These are phyloP conservation scores for Hippocampus guttulatus DNA, from an alignment of 2,113 vertebrate genomes.

Conservation along the genomic window DNA sequence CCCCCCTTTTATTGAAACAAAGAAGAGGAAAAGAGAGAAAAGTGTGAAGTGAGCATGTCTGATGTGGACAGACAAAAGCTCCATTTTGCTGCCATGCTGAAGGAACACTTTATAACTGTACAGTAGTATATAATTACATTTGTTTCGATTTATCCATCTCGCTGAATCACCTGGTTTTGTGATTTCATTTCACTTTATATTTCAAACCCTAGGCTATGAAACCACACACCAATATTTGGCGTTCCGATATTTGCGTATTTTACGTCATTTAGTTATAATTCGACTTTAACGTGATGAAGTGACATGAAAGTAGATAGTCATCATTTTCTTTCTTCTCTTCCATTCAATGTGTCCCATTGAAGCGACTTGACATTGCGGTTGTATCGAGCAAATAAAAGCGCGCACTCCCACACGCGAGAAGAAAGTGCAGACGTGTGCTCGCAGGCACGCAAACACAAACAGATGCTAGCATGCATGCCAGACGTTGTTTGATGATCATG, in stretches of 20 bases:
- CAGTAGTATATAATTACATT: neutral
- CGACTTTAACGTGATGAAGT: neutral
- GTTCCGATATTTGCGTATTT: neutral
- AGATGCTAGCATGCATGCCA: slow-evolving; percentile 37
- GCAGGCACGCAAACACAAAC: slow-evolving; percentile 14
- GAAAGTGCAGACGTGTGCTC: slow-evolving; percentile 14
- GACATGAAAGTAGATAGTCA: neutral
- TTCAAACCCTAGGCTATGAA: too few species aligned
- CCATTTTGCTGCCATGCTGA: slow-evolving; percentile 14
- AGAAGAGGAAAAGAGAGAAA: slow-evolving; percentile 45
- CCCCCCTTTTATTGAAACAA: slow-evolving; percentile 42
- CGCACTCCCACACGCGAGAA: neutral
- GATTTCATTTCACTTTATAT: too few species aligned
- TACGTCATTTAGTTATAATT: neutral
- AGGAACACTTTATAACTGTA: neutral
- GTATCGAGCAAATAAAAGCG: neutral
- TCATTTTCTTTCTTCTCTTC: neutral
- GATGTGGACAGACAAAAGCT: slow-evolving; percentile 44
- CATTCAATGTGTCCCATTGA: neutral
- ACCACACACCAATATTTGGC: neutral
- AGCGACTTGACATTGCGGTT: neutral
- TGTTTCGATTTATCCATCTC: neutral
- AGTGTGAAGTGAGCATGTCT: slow-evolving; percentile 38
- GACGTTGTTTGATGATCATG: slow-evolving; percentile 31
- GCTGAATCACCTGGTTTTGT: neutral